Conservation (phyloP, 2,797 vertebrate species). For the Enteromius trimaculatus region DNA sequence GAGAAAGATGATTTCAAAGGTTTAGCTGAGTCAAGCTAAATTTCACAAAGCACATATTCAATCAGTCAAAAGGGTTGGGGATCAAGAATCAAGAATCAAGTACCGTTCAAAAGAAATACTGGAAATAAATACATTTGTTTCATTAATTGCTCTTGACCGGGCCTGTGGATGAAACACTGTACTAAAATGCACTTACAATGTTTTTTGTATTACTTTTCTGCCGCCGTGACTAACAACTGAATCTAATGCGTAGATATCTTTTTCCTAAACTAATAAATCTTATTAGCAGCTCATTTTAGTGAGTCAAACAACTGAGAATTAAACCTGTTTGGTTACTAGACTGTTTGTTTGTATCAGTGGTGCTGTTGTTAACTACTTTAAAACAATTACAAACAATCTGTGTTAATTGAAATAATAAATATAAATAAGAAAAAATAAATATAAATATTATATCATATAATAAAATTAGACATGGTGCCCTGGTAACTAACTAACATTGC, state of each 20-base stretch:
- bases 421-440: background rate
- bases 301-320: background rate
- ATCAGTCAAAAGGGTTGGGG: background rate
- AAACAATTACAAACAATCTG: background rate
- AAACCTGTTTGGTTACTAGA: background rate
- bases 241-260: background rate
- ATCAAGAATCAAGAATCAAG: background rate
- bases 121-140: background rate
- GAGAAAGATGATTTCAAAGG: background rate
- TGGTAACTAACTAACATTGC: background rate
- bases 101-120: background rate
- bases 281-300: background rate
- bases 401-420: background rate
- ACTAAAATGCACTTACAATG: background rate
- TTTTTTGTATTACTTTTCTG: background rate
- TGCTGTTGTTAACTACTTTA: background rate
- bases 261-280: background rate
- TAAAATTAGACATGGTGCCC: background rate
- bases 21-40: conserved; percentile 3
- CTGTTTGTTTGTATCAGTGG: background rate
- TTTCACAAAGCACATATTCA: conserved; percentile 5
- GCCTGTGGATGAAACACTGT: background rate
- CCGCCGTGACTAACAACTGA: background rate
- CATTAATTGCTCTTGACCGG: background rate
- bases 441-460: background rate